Evolutionary conservation across 2,797 vertebrate genomes (phyloP).

Genomic region (Amazonetta brasiliensis): DNA sequence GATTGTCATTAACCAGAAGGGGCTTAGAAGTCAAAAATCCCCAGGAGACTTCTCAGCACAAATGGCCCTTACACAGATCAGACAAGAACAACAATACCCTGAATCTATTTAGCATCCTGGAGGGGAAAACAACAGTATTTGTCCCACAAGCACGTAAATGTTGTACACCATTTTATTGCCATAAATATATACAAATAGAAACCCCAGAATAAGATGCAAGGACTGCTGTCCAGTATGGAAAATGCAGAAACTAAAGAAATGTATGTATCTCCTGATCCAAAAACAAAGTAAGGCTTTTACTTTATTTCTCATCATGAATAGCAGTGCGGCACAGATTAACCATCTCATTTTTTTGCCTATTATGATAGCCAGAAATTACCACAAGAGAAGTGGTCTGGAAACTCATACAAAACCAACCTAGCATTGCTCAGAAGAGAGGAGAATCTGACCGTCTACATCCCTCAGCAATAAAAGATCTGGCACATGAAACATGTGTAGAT

Average conservation of each 20-base stretch:
- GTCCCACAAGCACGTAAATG: background rate
- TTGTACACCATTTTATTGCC: background rate
- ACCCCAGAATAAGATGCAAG: background rate
- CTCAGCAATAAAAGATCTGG: background rate
- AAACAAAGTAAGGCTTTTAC: background rate
- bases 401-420: background rate
- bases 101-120: background rate
- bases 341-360: no score
- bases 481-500: background rate
- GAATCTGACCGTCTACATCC: no score
- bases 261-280: background rate
- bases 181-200: background rate
- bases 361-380: background rate
- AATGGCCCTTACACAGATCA: background rate
- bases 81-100: background rate
- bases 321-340: background rate
- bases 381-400: background rate
- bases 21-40: background rate
- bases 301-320: background rate
- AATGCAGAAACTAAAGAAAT: background rate
- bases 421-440: background rate
- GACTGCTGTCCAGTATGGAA: background rate
- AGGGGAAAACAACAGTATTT: background rate
- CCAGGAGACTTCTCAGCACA: background rate
- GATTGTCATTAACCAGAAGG: background rate